Percentiles rank a stretch among this genome's conserved stretches.
Conservation (phyloP, 2,888 invertebrate species). For the Beris morrisii region DNA sequence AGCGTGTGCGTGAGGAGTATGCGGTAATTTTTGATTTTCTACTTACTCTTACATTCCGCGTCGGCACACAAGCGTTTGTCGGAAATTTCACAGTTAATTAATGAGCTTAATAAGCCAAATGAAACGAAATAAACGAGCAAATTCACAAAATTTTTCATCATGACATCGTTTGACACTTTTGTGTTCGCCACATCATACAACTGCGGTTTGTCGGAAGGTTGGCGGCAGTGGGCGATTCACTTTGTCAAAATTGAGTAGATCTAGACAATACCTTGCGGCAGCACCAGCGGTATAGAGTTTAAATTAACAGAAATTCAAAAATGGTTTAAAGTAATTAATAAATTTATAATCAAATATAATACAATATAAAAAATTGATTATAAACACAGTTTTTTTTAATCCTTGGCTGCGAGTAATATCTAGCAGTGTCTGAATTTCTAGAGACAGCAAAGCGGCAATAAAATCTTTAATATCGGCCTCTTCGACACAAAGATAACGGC, state of each 20-base stretch:
- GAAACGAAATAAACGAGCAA: constrained; percentile 43
- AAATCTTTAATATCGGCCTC: too few species aligned
- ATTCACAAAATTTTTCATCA: constrained; percentile 37
- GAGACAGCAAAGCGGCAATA: too few species aligned
- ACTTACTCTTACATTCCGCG: constrained; percentile 68
- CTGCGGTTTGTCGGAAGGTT: constrained; percentile 37
- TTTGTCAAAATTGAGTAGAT: constrained; percentile 5
- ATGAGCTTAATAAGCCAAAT: constrained; percentile 44
- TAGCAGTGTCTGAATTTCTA: too few species aligned
- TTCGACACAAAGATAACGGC: too few species aligned
- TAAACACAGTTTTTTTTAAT: too few species aligned
- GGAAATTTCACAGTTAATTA: constrained; percentile 58
- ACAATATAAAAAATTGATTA: too few species aligned
- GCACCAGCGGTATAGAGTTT: constrained; percentile 2
- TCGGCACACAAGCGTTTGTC: constrained; percentile 73
- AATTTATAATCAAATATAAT: too few species aligned
- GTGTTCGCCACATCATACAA: constrained; percentile 39
- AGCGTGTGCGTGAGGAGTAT: not conserved
- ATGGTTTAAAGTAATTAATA: too few species aligned
- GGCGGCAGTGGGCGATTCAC: constrained; percentile 5
- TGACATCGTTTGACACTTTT: constrained; percentile 38
- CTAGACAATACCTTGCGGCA: not conserved
- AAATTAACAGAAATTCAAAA: not conserved
- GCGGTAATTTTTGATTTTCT: constrained; percentile 35
- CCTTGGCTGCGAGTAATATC: too few species aligned